A percentile compares a stretch with the other conserved stretches of the same genome.
These are phyloP conservation scores for Peromyscus californicus DNA, from an alignment of 2,113 vertebrate genomes.

Conservation along the genomic window DNA sequence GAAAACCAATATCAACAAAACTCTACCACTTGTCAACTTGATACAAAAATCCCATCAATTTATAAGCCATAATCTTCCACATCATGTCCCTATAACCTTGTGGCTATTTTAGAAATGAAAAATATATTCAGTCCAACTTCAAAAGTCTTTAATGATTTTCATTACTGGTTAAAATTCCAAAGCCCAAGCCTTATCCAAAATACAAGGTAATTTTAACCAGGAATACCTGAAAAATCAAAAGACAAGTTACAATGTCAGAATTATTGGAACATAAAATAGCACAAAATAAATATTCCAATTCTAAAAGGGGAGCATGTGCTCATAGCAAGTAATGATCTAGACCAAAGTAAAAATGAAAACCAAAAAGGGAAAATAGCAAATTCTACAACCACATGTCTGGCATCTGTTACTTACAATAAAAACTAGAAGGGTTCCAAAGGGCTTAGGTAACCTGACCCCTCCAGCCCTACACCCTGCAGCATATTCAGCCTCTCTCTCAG, in stretches of 20 bases:
- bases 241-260: not conserved
- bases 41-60: not conserved
- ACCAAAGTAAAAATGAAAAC: not conserved
- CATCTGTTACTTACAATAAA: not conserved
- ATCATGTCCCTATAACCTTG: not conserved
- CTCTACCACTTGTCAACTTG: not conserved
- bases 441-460: not conserved
- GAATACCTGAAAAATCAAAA: not conserved
- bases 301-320: not conserved
- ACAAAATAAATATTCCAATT: not conserved
- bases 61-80: not conserved
- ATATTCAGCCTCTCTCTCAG: not conserved
- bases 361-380: not conserved
- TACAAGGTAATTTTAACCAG: not conserved
- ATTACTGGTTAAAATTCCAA: not conserved
- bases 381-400: too few relatives aligned
- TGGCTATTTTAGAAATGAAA: not conserved
- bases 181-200: not conserved
- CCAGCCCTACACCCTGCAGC: not conserved
- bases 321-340: not conserved
- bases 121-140: not conserved
- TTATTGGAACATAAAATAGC: not conserved
- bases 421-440: not conserved
- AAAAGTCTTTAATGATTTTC: not conserved
- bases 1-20: not conserved